Conservation (phyloP, 2,888 invertebrate species). For the Fabriciana adippe region DNA sequence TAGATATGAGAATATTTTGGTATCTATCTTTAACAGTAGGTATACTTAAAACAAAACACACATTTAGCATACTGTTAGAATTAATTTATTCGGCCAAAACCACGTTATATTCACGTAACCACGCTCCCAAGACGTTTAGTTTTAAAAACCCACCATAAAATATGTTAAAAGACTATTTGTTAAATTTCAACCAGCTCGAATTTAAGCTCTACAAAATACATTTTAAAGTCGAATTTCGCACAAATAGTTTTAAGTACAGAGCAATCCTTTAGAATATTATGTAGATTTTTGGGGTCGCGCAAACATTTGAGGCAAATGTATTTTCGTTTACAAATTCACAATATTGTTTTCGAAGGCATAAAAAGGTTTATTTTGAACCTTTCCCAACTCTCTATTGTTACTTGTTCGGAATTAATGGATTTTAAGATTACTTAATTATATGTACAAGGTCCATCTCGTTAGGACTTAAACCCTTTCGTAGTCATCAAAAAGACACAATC, state of each 20-base stretch:
- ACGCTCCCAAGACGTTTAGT: conserved; percentile 40
- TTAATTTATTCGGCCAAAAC: conserved; percentile 28
- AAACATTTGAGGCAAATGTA: conserved; percentile 39
- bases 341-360: conserved; percentile 41
- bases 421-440: conserved; percentile 31
- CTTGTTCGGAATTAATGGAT: conserved; percentile 25
- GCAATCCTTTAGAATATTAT: conserved; percentile 39
- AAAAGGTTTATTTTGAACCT: conserved; percentile 36
- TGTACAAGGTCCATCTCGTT: conserved; percentile 12
- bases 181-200: neutral
- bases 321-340: conserved; percentile 42
- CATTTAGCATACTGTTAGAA: conserved; percentile 23
- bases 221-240: conserved; percentile 24
- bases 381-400: conserved; percentile 19
- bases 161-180: conserved; percentile 30
- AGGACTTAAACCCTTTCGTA: conserved; percentile 12
- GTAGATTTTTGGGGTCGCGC: conserved; percentile 42
- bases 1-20: neutral
- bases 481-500: conserved; percentile 9
- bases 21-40: neutral
- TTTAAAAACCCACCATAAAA: conserved; percentile 38
- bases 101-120: conserved; percentile 31
- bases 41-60: neutral
- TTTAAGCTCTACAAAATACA: neutral
- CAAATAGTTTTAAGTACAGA: conserved; percentile 4